A percentile compares a stretch with the other conserved stretches of the same genome.
Conservation (phyloP, 2,113 vertebrate genomes). For the Triplophysa tibetana region DNA sequence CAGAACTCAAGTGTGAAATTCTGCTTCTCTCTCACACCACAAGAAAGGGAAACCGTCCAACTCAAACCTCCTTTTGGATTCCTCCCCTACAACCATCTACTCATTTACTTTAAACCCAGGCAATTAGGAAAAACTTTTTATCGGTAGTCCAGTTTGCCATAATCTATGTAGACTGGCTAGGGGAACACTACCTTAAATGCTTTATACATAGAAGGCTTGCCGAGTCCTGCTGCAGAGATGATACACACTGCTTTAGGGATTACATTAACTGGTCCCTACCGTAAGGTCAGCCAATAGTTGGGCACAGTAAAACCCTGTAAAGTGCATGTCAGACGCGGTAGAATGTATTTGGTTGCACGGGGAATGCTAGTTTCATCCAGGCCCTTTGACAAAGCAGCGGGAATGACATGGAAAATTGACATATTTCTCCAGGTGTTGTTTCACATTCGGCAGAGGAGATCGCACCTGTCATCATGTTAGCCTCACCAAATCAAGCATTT, state of each 20-base stretch:
- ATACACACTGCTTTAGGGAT: conserved; percentile 31
- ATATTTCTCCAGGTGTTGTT: neutral
- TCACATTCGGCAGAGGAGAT: too few relatives aligned
- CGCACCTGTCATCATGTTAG: too few relatives aligned
- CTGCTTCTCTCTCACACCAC: too few relatives aligned
- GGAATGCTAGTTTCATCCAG: neutral
- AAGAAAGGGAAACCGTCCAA: too few relatives aligned
- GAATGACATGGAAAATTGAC: neutral
- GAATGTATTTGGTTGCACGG: neutral
- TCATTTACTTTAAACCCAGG: too few relatives aligned
- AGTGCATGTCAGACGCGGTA: conserved; percentile 11
- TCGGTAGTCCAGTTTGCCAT: too few relatives aligned
- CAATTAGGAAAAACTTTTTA: too few relatives aligned
- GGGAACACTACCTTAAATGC: conserved; percentile 6
- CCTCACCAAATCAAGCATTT: too few relatives aligned
- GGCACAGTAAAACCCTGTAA: conserved; percentile 10
- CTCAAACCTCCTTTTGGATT: too few relatives aligned
- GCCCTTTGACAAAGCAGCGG: neutral
- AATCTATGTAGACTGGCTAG: neutral
- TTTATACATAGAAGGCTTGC: conserved; percentile 20
- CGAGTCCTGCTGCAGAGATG: conserved; percentile 6
- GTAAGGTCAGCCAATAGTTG: conserved; percentile 24
- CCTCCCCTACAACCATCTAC: too few relatives aligned
- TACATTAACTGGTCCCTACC: conserved; percentile 28
- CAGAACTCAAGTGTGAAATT: too few relatives aligned